Base-by-base conservation (phyloP, 1,140 invertebrate species). In the Neodiprion virginianus region DNA sequence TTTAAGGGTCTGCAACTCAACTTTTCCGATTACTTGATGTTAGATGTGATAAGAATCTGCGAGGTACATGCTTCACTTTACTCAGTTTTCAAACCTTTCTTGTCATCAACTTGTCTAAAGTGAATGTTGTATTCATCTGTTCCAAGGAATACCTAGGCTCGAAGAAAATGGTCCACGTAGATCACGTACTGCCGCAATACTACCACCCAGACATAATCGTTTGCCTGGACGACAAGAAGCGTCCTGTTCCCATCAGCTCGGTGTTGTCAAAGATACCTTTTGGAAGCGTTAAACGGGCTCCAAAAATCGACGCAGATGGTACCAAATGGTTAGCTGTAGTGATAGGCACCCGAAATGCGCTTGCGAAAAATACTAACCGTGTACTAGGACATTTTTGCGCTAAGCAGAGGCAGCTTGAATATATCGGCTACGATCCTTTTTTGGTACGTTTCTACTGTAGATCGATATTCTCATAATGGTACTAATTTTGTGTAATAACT, bases 371-470 rank as follows among this genome's bases (percentile, higher is more conserved):
- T 49, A 86, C 86, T 23, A 68, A 78, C 4, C 77, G 81, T 4
- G 82, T 82, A 14, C 81, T 90, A 0, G 90, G 90, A 10, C 75
- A 83, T 28, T 79, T 87, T 50, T 77, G 82, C 53, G 88, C 89
- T 86, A 91, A 91, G 78, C n/a, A 87, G 7, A 82, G 87, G 69
- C 90, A 91, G 50, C 83, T 91, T n/a, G 75, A 82, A 72, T 84
- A 88, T 74, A 78, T 91, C 65, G 90, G 90, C 40, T 91, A 90
- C 76, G 86, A 79, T 69, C 84, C 89, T 0, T 75, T 89, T 74
- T 71, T 88, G 80, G 90, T 91, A 82, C 88, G 85, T 86, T 40
- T 48, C 66, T 40, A 69, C 53, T 67, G 48, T 49, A 76, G 72
- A 10, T 73, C 71, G 49, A 21, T 12, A 72, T 14, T 67, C 65